Percentiles rank a stretch among this genome's conserved stretches.
phyloP scores from a whole-genome alignment of 2,888 invertebrate genomes.

The Anagyrus pseudococci region DNA sequence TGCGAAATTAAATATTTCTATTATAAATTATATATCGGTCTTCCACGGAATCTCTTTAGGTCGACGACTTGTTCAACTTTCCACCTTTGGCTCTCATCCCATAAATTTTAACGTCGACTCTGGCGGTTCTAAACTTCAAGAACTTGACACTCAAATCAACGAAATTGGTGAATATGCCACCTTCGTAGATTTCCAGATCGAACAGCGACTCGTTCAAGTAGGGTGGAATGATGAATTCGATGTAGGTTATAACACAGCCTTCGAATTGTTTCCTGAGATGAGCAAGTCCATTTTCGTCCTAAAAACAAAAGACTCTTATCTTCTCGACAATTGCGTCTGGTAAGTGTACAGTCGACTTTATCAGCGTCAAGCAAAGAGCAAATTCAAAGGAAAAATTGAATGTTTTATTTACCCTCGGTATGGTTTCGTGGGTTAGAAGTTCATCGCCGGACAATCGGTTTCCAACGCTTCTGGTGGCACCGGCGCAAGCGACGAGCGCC shows the following conservation, averaged over 20 bases:
- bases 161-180: neutral
- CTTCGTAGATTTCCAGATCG: neutral
- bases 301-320: too few relatives aligned
- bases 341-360: too few relatives aligned
- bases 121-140: neutral
- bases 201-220: neutral
- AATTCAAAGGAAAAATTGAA: too few relatives aligned
- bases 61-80: too few relatives aligned
- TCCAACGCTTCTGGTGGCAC: neutral
- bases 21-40: too few relatives aligned
- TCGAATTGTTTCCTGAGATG: neutral
- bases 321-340: too few relatives aligned
- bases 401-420: neutral
- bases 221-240: neutral
- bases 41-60: too few relatives aligned
- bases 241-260: neutral
- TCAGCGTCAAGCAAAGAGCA: too few relatives aligned
- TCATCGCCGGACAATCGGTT: neutral
- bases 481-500: neutral
- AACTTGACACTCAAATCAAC: neutral
- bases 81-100: neutral
- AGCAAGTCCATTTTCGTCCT: neutral
- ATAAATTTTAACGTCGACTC: neutral
- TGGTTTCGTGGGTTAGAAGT: neutral
- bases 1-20: too few relatives aligned